Evolutionary conservation across 2,113 vertebrate species (phyloP).

Genomic region (Stomatorhinus ivindoensis): DNA sequence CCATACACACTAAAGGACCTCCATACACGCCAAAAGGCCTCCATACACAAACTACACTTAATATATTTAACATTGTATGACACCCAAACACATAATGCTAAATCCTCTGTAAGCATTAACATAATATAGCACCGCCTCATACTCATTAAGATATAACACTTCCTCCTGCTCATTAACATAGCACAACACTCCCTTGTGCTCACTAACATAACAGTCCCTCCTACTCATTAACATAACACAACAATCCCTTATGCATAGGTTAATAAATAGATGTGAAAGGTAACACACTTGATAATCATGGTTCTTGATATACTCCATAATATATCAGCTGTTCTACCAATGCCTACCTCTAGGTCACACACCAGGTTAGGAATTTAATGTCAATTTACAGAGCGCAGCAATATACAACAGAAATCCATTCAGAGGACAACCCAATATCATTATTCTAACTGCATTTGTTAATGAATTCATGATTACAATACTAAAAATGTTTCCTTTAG

Average conservation of each 20-base stretch:
- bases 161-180: not conserved
- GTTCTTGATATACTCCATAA: not conserved
- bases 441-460: not conserved
- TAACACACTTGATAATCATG: not conserved
- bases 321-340: not conserved
- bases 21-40: not conserved
- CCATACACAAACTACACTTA: not conserved
- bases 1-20: not conserved
- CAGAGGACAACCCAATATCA: not conserved
- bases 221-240: not conserved
- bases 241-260: not conserved
- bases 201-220: not conserved
- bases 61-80: too few relatives aligned
- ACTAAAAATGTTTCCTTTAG: not conserved
- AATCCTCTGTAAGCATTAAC: not conserved
- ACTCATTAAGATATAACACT: not conserved
- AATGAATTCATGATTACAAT: not conserved
- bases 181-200: not conserved
- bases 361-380: not conserved
- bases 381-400: not conserved
- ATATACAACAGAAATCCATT: not conserved
- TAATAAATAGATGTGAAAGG: not conserved
- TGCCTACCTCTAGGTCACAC: not conserved
- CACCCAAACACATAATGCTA: too few relatives aligned
- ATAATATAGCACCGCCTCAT: not conserved